A percentile compares a stretch with the other conserved stretches of the same genome.
Evolutionary conservation across 1,140 invertebrate species (phyloP).

Genomic region (Drosophila paulistorum): DNA sequence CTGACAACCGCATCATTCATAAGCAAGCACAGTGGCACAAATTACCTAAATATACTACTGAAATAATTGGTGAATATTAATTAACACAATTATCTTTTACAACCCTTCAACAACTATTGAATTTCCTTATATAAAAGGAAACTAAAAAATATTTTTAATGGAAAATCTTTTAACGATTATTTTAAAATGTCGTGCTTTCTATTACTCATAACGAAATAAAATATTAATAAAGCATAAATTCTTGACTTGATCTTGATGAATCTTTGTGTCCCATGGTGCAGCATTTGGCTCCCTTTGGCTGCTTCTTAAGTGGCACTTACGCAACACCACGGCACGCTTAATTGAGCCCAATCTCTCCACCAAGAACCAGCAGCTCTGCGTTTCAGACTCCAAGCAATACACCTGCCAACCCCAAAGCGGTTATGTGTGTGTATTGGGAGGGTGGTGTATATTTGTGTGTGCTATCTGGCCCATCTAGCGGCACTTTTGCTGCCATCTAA

Average conservation of each 20-base stretch:
- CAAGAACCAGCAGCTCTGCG: neutral
- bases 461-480: conserved; percentile 61
- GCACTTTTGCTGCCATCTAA: conserved; percentile 67
- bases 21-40: conserved; percentile 62
- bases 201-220: no score
- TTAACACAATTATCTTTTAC: no score
- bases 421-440: conserved; percentile 9
- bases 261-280: conserved; percentile 27
- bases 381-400: conserved; percentile 2
- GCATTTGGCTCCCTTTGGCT: conserved; percentile 24
- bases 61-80: neutral
- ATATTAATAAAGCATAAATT: neutral
- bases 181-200: neutral
- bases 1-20: conserved; percentile 62
- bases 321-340: conserved; percentile 56
- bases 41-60: neutral
- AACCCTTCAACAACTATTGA: neutral
- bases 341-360: conserved; percentile 46
- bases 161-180: neutral
- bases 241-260: neutral
- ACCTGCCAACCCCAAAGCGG: conserved; percentile 22
- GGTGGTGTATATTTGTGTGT: conserved; percentile 34
- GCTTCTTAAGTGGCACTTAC: conserved; percentile 58
- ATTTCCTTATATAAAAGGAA: conserved; percentile 8
- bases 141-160: neutral